These are phyloP conservation scores for Bombus consobrinus DNA, from an alignment of 1,140 invertebrate genomes.

Conservation along the genomic window DNA sequence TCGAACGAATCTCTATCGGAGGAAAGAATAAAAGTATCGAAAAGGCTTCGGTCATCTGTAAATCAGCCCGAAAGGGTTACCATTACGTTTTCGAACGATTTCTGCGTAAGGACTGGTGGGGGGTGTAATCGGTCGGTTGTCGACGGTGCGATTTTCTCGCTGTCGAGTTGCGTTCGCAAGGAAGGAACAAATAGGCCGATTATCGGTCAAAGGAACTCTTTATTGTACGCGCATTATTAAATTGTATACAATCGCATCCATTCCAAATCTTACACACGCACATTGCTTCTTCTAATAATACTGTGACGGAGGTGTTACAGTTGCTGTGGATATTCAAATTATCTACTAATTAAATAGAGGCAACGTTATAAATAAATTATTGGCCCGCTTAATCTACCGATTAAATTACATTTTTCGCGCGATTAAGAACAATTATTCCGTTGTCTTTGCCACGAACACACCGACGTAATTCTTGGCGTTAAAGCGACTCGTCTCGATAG, in stretches of 20 bases:
- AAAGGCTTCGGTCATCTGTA: slow-evolving; percentile 39
- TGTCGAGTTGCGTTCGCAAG: neutral
- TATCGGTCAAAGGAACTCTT: slow-evolving; percentile 78
- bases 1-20: slow-evolving; percentile 23
- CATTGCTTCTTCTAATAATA: slow-evolving; percentile 77
- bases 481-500: neutral
- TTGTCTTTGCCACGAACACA: neutral
- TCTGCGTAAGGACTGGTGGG: neutral
- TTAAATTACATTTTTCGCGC: slow-evolving; percentile 48
- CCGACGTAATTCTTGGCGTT: neutral
- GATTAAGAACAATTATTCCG: slow-evolving; percentile 24
- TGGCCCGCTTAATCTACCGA: slow-evolving; percentile 67
- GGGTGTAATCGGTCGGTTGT: neutral
- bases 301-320: slow-evolving; percentile 79
- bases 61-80: slow-evolving; percentile 24
- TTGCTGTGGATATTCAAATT: slow-evolving; percentile 73
- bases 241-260: slow-evolving; percentile 67
- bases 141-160: neutral
- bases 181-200: slow-evolving; percentile 4
- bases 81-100: neutral
- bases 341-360: slow-evolving; percentile 79
- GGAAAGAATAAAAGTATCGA: slow-evolving; percentile 35
- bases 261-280: slow-evolving; percentile 43
- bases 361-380: slow-evolving; percentile 79
- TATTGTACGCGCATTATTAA: slow-evolving; percentile 80